phyloP scores from a whole-genome alignment of 1,140 invertebrate species.

The Lordiphosa clarofinis region DNA sequence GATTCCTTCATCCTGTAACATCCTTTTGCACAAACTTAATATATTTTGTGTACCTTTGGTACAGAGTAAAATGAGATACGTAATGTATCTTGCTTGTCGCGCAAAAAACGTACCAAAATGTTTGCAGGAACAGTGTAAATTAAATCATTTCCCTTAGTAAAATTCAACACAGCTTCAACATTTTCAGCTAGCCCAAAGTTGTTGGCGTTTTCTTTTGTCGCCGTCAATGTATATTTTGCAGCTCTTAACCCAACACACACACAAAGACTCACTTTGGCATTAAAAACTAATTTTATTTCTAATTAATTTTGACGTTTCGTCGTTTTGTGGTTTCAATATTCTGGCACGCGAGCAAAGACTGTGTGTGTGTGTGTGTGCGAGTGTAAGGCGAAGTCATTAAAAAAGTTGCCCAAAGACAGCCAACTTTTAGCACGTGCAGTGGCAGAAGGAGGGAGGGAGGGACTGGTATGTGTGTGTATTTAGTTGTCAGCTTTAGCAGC shows the following conservation, averaged over 20 bases:
- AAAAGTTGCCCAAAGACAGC: conserved; percentile 70
- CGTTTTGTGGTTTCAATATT: conserved; percentile 75
- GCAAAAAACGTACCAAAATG: no score
- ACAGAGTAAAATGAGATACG: no score
- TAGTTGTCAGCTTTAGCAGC: conserved; percentile 67
- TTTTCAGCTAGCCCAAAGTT: conserved; percentile 44
- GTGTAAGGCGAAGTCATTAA: conserved; percentile 61
- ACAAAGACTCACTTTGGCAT: conserved; percentile 50
- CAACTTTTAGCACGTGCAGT: conserved; percentile 49
- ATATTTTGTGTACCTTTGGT: no score
- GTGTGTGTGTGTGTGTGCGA: conserved; percentile 4
- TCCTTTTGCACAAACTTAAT: no score
- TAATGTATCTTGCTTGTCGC: no score
- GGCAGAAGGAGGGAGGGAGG: conserved; percentile 8
- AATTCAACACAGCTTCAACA: conserved; percentile 25
- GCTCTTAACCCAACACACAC: conserved; percentile 26
- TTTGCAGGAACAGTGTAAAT: conserved; percentile 38
- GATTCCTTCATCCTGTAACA: no score
- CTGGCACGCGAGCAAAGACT: conserved; percentile 65
- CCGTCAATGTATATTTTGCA: conserved; percentile 56
- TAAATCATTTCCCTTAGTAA: conserved; percentile 71
- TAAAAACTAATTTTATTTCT: conserved; percentile 77
- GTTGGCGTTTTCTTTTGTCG: conserved; percentile 35
- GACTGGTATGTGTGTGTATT: conserved; percentile 49
- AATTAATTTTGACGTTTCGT: conserved; percentile 77